Evolutionary conservation across 92 coral and sea anemone genomes (phyloP), one percentile per base, ranked within the genome.

Genomic region (Epizoanthus stellaris): DNA sequence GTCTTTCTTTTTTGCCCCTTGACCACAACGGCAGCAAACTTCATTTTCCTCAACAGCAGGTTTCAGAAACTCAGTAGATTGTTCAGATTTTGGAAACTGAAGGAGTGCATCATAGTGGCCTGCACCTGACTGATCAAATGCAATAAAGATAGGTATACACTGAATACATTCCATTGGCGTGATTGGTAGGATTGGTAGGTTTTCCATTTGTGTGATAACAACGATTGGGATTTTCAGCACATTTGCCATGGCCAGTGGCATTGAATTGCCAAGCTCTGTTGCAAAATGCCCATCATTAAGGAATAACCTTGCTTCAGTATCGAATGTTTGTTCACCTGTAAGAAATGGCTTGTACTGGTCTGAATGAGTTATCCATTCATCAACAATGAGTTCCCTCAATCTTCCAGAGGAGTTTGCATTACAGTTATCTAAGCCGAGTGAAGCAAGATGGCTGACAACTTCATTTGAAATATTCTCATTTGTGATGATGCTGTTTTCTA

Each of bases 211-310:
- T 13, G 93, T 20, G 23, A 93, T 65, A 0, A 88, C 54, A 30
- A 91, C 85, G 17, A 93, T 42, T 62, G 94, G 94, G 58, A 89
- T 70, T 13, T 86, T 85, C 3, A 93, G 71, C 25, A 86, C 76
- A 82, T 91, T 93, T 40, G 92, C 92, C 87, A 93, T 85, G 12
- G 93, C 95, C 16, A 93, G 88, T 38, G 90, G 90, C 90, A 90
- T 90, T 12, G 85, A 75, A 77, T 90, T 90, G 19, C 93, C 93
- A 2, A 93, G 67, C 47, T 93, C 94, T 1, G 80, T 61, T 45
- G 88, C 89, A 80, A 93, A 90, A 59, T 90, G 81, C 12, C 94
- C 94, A 80, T 89, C 86, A 68, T 66, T 67, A 4, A 86, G 85
- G 80, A 91, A 93, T 60, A 65, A 19, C 21, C 70, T 52, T 77